phyloP scores from a whole-genome alignment of 1,140 invertebrate genomes.

The Nebria ingens region DNA sequence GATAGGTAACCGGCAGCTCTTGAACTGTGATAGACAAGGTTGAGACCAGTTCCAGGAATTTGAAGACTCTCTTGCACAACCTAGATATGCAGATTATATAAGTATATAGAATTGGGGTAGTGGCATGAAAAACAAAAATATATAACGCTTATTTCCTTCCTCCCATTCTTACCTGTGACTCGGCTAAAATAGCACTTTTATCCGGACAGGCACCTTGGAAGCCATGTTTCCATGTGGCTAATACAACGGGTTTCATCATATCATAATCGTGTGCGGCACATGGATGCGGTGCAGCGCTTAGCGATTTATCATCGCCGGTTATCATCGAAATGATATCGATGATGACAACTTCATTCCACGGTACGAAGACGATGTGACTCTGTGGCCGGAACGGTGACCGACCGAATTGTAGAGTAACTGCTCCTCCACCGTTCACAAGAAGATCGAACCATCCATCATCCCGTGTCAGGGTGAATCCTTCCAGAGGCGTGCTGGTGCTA shows the following conservation, averaged over 20 bases:
- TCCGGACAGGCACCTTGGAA: slow-evolving; percentile 92
- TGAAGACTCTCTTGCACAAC: slow-evolving; percentile 88
- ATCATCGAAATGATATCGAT: slow-evolving; percentile 82
- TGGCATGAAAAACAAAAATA: background rate
- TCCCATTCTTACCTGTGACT: slow-evolving; percentile 62
- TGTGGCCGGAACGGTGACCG: slow-evolving; percentile 83
- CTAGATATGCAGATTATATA: slow-evolving; percentile 32
- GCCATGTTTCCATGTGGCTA: slow-evolving; percentile 93
- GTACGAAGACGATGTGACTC: slow-evolving; percentile 85
- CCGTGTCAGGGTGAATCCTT: slow-evolving; percentile 88
- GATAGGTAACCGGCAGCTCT: slow-evolving; percentile 84
- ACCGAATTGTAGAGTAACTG: slow-evolving; percentile 88
- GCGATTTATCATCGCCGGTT: slow-evolving; percentile 63
- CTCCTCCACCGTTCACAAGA: slow-evolving; percentile 92
- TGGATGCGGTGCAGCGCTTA: slow-evolving; percentile 51
- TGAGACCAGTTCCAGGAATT: slow-evolving; percentile 85
- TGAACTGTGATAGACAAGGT: slow-evolving; percentile 92
- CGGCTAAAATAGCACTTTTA: slow-evolving; percentile 82
- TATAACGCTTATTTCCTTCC: background rate
- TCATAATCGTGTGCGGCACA: slow-evolving; percentile 89
- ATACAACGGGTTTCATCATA: slow-evolving; percentile 83
- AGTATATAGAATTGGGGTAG: background rate
- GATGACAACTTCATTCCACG: slow-evolving; percentile 94
- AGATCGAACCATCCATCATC: slow-evolving; percentile 94
- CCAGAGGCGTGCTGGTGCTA: slow-evolving; percentile 75